Base-by-base conservation (phyloP, 2,888 invertebrate genomes). In the Caenorhabditis sinica region DNA sequence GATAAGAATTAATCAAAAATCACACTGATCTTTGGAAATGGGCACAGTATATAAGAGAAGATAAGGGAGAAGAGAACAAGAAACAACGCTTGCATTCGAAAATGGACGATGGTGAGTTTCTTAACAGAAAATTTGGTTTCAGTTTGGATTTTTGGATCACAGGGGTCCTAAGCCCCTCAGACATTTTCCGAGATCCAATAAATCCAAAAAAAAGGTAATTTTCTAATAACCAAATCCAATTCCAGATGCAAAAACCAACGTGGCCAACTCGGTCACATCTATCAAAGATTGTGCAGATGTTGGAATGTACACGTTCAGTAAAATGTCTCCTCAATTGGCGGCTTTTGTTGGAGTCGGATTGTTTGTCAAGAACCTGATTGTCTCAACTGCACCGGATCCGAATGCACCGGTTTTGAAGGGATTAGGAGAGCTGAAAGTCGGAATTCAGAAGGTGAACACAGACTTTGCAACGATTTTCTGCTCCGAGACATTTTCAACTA, bases 261-360 rank as follows among this genome's bases (percentile, higher is more conserved):
- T 45, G 3, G 4, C 45, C 8, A 45, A 45, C 17, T 11, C 17
- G 17, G 45, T 45, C 6, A 45, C 45, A 6, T 45, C 45, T 2
- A 45, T 45, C 45, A 45, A 45, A 13, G 45, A 45, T 45, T 45
- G 45, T 45, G 45, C 45, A 15, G 45, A 45, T 45, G 45, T 45
- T 17, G 45, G 45, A 13, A 45, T 45, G 45, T 45, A 45, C 45
- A 45, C 45, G 45, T 45, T 45, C 45, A 45, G 45, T 15, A 45
- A 45, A 45, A 45, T 45, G 45, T 2, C 15, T 17, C 45, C 45
- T 6, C 45, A 45, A 13, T 3, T 45, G 45, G 45, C 45, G 2
- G 45, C 45, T 11, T 45, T 45, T 15, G 45, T 45, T 15, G 45
- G 45, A 45, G 45, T 45, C 45, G 45, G 45, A 17, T 15, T 45